Evolutionary conservation across 1,140 invertebrate genomes (phyloP).

Genomic region (Caerostris extrusa): DNA sequence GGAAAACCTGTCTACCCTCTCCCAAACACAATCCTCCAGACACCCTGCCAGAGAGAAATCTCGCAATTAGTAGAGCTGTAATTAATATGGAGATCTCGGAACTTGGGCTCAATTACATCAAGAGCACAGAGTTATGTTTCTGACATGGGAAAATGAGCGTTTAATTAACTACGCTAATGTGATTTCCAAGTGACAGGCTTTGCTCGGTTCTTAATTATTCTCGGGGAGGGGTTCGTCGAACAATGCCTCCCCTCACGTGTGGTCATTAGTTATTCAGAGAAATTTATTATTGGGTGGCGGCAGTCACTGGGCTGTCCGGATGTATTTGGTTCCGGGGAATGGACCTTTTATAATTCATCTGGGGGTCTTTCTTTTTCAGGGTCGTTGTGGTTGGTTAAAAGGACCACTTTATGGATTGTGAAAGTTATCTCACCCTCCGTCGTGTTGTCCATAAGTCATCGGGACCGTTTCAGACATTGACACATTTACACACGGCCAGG

Average conservation of each 20-base stretch:
- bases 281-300: not conserved
- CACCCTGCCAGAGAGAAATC: too few species aligned
- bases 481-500: too few species aligned
- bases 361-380: too few species aligned
- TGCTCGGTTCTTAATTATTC: slow-evolving; percentile 49
- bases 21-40: too few species aligned
- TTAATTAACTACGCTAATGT: slow-evolving; percentile 56
- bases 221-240: not conserved
- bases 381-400: too few species aligned
- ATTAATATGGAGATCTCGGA: not conserved
- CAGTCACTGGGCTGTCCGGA: not conserved
- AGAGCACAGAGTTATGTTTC: not conserved
- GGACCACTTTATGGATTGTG: too few species aligned
- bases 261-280: slow-evolving; percentile 42
- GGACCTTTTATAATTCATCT: not conserved
- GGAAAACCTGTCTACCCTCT: too few species aligned
- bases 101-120: slow-evolving; percentile 20
- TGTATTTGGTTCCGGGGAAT: not conserved
- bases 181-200: slow-evolving; percentile 44
- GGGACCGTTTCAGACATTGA: too few species aligned
- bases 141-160: slow-evolving; percentile 40
- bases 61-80: not conserved
- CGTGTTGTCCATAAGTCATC: too few species aligned
- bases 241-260: not conserved
- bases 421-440: too few species aligned